Base-by-base conservation (phyloP, 2,113 vertebrate genomes). In the Argyrosomus japonicus region DNA sequence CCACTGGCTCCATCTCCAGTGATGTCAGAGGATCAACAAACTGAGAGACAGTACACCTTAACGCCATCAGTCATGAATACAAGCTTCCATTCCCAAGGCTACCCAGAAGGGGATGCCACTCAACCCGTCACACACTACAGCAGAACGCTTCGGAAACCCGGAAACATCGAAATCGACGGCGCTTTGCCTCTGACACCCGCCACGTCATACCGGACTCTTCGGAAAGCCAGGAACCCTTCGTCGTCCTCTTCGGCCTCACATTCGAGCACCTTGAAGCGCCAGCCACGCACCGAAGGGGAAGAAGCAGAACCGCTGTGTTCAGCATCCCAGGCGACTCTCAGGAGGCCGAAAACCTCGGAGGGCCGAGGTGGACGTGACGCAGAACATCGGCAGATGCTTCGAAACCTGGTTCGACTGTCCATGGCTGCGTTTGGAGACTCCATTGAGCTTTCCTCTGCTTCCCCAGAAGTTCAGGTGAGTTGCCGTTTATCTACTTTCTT, bases 401-500 rank as follows among this genome's bases (percentile, higher is more conserved):
- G 95, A 68, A 97, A 97, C 90, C 94, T 99, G 85, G 97, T 99
- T 10, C 95, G 97, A 3, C 92, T 99, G 56, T 99, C 98, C 0
- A 96, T 99, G 96, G 98, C 97, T 6, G 97, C 97, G 2, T 95
- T 99, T 14, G 96, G 97, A 0, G 97, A 97, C 86, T 94, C 96
- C 2, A 94, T 93, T 0, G 95, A 98, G 77, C 95, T 98, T 0
- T 95, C 96, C 0, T 92, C 97, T 15, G 97, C 97, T 61, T 98
- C 97, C 0, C 95, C 97, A 6, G 97, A 98, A 0, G 97, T 99
- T 45, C 98, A 99, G 96, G 98, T 99, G 95, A 94, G 92, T 67
- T 0, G 9, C 3, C 0, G 0, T 32, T 68, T 25, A 56, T 25
- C 21, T 36, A n/a, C 14, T 43, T 10, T 5, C 19, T 27, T 56